Base-by-base conservation (phyloP, 1,140 invertebrate genomes). In the Octopus bimaculoides region DNA sequence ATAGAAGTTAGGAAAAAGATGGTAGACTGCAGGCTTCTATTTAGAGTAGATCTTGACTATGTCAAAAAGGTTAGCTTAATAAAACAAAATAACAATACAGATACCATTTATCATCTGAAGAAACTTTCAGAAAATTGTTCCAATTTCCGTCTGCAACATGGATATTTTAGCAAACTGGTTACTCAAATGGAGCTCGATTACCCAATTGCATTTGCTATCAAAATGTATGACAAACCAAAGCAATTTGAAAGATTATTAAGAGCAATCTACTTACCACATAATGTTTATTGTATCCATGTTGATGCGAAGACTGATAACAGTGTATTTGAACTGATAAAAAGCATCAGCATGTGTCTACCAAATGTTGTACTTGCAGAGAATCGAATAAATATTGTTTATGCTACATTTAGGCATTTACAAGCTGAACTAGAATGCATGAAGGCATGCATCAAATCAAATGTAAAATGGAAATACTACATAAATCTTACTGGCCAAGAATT, bases 251-350 rank as follows among this genome's bases (percentile, higher is more conserved):
- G 61, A n/a, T n/a, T 66, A n/a, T 3, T 66, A n/a, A 12, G 61
- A n/a, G 61, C 61, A 14, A 83, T 87, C 54, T 87, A 86, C 76
- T 66, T 83, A 6, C 82, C 84, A 5, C 84, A 87, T 14, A 87
- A 87, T 80, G 73, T 81, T 55, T 87, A 87, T 78, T 87, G 86
- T 79, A 78, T 87, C 69, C 87, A 87, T 78, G 81, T 87, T 12
- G 87, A 87, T 76, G 9, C 5, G 20, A 81, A 81, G 53, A 10
- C 77, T 5, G 78, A 77, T 17, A 53, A 8, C 12, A 74, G 55
- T 20, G 74, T 86, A 66, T 75, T 71, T 54, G 26, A 41, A 17
- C 56, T 73, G 6, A 79, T 86, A 20, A 52, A 54, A 14, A 77
- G 41, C 12, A 52, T 84, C 12, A 71, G 55, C 8, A 54, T 10